Evolutionary conservation across 2,113 vertebrate species (phyloP), one percentile per base, ranked within the genome.

Genomic region (Forbesichthys papilliferus): DNA sequence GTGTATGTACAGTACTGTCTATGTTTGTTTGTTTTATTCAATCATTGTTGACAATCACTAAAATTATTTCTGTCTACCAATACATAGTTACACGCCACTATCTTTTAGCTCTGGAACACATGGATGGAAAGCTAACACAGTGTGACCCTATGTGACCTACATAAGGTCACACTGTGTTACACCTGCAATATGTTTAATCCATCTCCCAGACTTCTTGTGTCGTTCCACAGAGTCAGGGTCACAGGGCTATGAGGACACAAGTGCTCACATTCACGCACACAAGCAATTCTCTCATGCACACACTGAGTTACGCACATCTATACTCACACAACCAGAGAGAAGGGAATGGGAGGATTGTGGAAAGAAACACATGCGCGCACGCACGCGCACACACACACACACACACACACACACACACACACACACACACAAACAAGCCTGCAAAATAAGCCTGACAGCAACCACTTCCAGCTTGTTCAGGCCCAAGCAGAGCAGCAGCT

Each of bases 231-330:
- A 51, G 57, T 48, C 10, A 63, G 46, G 10, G 42, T 16, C 34
- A 47, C 48, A 51, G 11, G 42, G 47, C 6, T 33, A 59, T 36
- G 14, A 34, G 47, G 33, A 54, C 49, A 34, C 20, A 20, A 49
- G 49, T 36, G 61, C 12, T 48, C 59, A 61, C 66, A 74, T 58
- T 68, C 63, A 48, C 42, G 61, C 12, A 53, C 62, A 61, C 66
- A 74, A 61, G 68, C 63, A 48, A 18, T 34, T 16, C 11, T 36
- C 66, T 59, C 59, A n/a, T 20, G 13, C 51, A 36, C 65, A 53
- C n/a, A 20, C 53, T 47, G 18, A 53, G n/a, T 13, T 16, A 20
- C 34, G 20, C 54, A 58, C 42, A 3, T 12, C 34, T 48, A 36
- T 48, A 34, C 55, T 9, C n/a, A 47, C 66, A 46, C 36, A 46